These are phyloP conservation scores for Philaenus spumarius DNA, from an alignment of 1,140 invertebrate genomes.

Conservation along the genomic window DNA sequence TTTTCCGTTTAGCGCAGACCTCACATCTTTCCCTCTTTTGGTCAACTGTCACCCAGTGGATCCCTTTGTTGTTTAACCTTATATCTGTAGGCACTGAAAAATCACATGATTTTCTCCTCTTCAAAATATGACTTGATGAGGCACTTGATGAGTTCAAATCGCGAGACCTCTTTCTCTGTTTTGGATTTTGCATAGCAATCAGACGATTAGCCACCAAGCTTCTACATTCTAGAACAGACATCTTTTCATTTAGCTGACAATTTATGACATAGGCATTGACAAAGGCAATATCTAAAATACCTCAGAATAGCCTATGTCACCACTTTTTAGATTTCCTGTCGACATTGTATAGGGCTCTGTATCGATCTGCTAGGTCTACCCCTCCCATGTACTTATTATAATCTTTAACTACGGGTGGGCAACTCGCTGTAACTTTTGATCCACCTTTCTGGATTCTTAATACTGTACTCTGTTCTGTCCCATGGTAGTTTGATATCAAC, in stretches of 20 bases:
- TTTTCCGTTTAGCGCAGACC: too few species aligned
- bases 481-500: slow-evolving; percentile 19
- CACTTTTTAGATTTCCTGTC: slow-evolving; percentile 26
- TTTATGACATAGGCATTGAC: slow-evolving; percentile 18
- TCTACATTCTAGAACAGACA: slow-evolving; percentile 14
- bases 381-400: slow-evolving; percentile 40
- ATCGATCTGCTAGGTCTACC: slow-evolving; percentile 38
- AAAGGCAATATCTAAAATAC: slow-evolving; percentile 20
- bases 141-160: too few species aligned
- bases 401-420: slow-evolving; percentile 38
- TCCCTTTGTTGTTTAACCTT: too few species aligned
- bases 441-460: slow-evolving; percentile 17
- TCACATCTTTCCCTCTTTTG: too few species aligned
- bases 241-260: slow-evolving; percentile 3
- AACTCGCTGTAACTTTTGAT: slow-evolving; percentile 34
- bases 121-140: too few species aligned
- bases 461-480: slow-evolving; percentile 12
- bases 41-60: too few species aligned
- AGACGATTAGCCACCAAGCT: slow-evolving; percentile 10
- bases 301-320: slow-evolving; percentile 20
- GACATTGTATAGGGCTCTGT: too few species aligned
- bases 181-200: not conserved
- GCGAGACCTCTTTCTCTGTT: not conserved
- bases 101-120: too few species aligned
- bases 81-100: too few species aligned